phyloP scores from a whole-genome alignment of 2,113 vertebrate species.

The Felis catus region DNA sequence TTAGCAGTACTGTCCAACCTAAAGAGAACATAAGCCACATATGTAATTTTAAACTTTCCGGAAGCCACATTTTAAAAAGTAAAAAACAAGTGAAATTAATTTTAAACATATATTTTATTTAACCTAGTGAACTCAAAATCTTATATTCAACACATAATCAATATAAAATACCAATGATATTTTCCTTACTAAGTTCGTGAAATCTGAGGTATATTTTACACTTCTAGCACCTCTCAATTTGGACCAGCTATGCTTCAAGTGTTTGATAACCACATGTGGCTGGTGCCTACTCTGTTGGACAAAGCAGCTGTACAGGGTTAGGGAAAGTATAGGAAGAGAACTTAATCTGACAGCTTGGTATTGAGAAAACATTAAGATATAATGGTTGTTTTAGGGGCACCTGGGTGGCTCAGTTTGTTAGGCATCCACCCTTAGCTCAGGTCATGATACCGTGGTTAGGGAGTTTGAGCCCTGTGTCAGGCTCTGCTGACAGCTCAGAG shows the following conservation, averaged over 20 bases:
- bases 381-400: neutral
- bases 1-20: neutral
- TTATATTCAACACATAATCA: neutral
- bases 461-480: too few relatives aligned
- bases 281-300: neutral
- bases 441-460: too few relatives aligned
- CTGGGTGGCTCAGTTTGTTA: too few relatives aligned
- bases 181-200: constrained; percentile 1
- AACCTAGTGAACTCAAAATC: neutral
- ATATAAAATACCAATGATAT: neutral
- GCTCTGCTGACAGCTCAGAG: too few relatives aligned
- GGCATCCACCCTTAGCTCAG: too few relatives aligned
- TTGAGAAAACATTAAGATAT: neutral
- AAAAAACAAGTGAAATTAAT: neutral
- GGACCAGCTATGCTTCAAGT: neutral
- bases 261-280: neutral
- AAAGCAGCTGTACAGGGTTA: neutral
- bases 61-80: neutral
- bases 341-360: neutral
- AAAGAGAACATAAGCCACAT: neutral
- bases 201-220: neutral
- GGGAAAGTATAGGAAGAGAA: neutral
- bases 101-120: constrained; percentile 37
- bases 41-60: neutral
- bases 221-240: neutral